Base-by-base conservation (phyloP, 1,140 invertebrate species). In the Proales similis region DNA sequence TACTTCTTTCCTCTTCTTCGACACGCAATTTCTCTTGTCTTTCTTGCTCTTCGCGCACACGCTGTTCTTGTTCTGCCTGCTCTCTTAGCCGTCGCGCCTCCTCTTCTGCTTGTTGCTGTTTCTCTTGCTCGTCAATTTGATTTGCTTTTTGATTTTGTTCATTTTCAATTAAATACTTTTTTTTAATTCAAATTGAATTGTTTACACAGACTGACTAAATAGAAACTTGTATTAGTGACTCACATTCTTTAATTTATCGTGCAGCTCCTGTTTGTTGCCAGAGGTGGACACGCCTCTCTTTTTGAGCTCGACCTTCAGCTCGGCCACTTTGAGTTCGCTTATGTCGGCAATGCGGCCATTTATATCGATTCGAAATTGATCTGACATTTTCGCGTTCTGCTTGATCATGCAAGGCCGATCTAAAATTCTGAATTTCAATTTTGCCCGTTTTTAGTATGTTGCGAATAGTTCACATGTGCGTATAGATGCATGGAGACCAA, bases 261-360 rank as follows among this genome's bases (percentile, higher is more conserved):
- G 26, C 24, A 61, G 42, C 14, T 61, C 57, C 36, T 61, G 39
- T 45, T 61, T 61, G 27, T 46, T 46, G 9, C 57, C 57, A 7
- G 57, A 61, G 12, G 57, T 46, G 14, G 42, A 45, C 9, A 32
- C 11, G 14, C 42, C 42, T 45, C 39, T n/a, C 32, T 61, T 45
- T 33, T 46, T 61, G 3, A 61, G 26, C 32, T 61, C 57, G 6
- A 12, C 29, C 36, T 19, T 45, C 4, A 61, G 17, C 19, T 61
- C 39, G 11, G 12, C 26, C 19, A 57, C 36, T 42, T 57, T 57
- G 7, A 57, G 19, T 19, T 57, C 36, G 5, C 3, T 30, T 1
- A 57, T 27, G 11, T 57, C 51, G 20, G 45, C 36, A 19, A 24
- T 22, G 17, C 45, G 39, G 0, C 24, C 29, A 11, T 57, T 27